Evolutionary conservation across 2,888 invertebrate genomes (phyloP).

Genomic region (Drosophila lutescens): DNA sequence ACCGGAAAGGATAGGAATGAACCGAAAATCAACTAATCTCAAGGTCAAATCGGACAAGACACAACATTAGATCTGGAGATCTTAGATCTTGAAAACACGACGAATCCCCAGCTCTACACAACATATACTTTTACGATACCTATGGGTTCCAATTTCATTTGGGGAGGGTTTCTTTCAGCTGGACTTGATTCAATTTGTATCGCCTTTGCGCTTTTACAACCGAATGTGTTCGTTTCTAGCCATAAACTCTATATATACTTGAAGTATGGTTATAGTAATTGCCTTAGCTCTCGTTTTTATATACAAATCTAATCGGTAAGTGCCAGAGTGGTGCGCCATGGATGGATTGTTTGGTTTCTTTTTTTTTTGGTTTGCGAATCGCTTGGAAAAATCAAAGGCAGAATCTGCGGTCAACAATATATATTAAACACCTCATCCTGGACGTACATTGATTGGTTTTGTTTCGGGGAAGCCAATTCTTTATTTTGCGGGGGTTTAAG

Average conservation of each 20-base stretch:
- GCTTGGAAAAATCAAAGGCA: slow-evolving; percentile 28
- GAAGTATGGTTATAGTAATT: slow-evolving; percentile 47
- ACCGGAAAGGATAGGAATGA: slow-evolving; percentile 10
- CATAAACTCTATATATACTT: slow-evolving; percentile 58
- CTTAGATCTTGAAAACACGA: slow-evolving; percentile 7
- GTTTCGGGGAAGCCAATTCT: slow-evolving; percentile 37
- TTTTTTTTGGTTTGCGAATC: slow-evolving; percentile 1
- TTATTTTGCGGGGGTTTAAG: slow-evolving; percentile 6
- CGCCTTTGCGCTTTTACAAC: slow-evolving; percentile 54
- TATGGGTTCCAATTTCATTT: slow-evolving; percentile 21
- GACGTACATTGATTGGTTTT: slow-evolving; percentile 27
- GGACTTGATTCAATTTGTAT: slow-evolving; percentile 26
- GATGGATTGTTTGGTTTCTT: slow-evolving; percentile 56
- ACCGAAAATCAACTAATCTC: not conserved
- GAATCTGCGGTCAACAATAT: slow-evolving; percentile 7
- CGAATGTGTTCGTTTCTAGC: slow-evolving; percentile 52
- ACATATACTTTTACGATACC: slow-evolving; percentile 31
- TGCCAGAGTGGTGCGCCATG: slow-evolving; percentile 64
- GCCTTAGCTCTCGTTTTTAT: slow-evolving; percentile 36
- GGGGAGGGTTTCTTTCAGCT: slow-evolving; percentile 23
- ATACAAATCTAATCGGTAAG: slow-evolving; percentile 67
- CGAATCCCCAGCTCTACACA: slow-evolving; percentile 18
- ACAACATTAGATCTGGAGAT: slow-evolving; percentile 2
- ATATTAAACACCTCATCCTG: slow-evolving; percentile 17
- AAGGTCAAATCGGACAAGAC: slow-evolving; percentile 5